A percentile compares a stretch with the other conserved stretches of the same genome.
Conservation (phyloP, 1,140 invertebrate genomes). For the Pemphigus obesinymphae region DNA sequence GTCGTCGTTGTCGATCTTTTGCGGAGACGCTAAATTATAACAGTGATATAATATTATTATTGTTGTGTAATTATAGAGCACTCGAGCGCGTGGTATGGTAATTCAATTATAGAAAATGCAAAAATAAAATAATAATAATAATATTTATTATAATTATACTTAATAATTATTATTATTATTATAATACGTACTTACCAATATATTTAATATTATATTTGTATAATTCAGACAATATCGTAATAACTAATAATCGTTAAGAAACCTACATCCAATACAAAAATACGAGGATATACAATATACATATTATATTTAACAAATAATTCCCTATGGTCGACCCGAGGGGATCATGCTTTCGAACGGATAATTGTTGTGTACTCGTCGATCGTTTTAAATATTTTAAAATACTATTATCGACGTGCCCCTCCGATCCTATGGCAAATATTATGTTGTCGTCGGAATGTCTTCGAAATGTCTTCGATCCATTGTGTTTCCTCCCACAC, state of each 20-base stretch:
- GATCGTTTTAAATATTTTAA: neutral
- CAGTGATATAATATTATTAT: neutral
- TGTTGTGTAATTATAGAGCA: neutral
- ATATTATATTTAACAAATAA: no score
- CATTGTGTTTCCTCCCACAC: no score
- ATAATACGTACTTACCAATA: no score
- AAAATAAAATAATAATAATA: neutral
- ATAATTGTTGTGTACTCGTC: neutral
- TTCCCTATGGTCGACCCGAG: neutral
- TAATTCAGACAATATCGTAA: neutral
- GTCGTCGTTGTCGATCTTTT: neutral
- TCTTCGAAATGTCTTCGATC: no score
- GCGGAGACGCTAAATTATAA: neutral
- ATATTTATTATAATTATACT: neutral
- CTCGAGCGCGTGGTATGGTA: neutral
- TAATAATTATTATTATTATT: no score
- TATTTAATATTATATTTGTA: no score
- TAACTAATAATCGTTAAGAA: no score
- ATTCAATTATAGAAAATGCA: neutral
- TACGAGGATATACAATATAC: no score
- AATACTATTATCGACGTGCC: neutral
- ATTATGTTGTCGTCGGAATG: neutral
- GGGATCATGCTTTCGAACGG: neutral
- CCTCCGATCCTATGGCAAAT: neutral
- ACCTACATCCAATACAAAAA: no score